Evolutionary conservation across 2,113 vertebrate species (phyloP), one percentile per base, ranked within the genome.

Genomic region (Geococcyx californianus): DNA sequence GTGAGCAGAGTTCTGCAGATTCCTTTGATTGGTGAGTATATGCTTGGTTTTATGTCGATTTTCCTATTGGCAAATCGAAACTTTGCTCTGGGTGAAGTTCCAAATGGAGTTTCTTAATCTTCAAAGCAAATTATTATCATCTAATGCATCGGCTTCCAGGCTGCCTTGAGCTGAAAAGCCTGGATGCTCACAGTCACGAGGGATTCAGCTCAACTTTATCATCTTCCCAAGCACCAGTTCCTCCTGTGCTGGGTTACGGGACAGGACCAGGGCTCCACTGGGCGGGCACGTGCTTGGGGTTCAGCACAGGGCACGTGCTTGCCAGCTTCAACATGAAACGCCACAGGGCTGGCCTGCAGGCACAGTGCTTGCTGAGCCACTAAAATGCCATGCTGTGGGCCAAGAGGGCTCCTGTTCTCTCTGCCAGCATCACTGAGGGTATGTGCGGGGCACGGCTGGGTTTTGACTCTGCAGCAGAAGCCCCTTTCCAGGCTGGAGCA

Each of bases 361-460:
- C 1, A 0, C 0, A 1, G 13, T 0, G 58, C n/a, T 56, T 45
- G 4, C n/a, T 1, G 54, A 13, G 15, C 34, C 62, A 9, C 21
- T 29, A 2, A 63, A 90, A 72, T 3, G 9, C 80, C 12, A 4
- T 23, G 3, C 11, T 2, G 0, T 0, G 2, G 52, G 10, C 33
- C 29, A 5, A 17, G 29, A 11, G 55, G 34, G 73, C 45, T 89
- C 59, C 68, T 44, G 33, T 7, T 13, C 64, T 26, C 77, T 10
- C 49, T 21, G 25, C 29, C 47, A 24, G 79, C 56, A 26, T 44
- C 66, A 19, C 4, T 6, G 0, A 15, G 19, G 16, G 19, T 4
- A 4, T 55, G 82, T 58, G 12, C 47, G 56, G 24, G 44, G 52
- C 23, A 42, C 7, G 29, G 3, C 4, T 8, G 11, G 0, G 2